Conservation (phyloP, 2,888 invertebrate genomes). For the Heliconius aoede region DNA sequence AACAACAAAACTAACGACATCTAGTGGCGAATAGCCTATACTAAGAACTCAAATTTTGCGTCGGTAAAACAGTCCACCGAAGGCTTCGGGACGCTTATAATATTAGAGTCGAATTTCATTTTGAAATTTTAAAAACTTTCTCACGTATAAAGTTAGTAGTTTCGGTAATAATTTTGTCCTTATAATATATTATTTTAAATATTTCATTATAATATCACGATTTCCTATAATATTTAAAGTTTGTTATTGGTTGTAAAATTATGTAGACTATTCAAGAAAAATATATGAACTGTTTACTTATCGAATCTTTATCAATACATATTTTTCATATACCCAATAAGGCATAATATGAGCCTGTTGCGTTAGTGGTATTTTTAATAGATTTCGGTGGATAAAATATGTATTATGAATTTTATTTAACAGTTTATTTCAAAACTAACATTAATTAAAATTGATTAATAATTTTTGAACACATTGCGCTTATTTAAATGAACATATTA, state of each 20-base stretch:
- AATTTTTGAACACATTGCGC: not conserved
- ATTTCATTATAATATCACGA: not conserved
- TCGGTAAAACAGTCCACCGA: slow-evolving; percentile 67
- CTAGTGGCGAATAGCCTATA: slow-evolving; percentile 61
- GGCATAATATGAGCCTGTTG: not conserved
- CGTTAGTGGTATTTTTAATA: not conserved
- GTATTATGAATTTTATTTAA: not conserved
- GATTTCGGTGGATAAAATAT: not conserved
- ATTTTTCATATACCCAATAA: too few species aligned
- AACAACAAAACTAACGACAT: slow-evolving; percentile 56
- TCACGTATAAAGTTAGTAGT: not conserved
- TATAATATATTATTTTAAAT: not conserved
- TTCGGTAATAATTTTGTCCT: not conserved
- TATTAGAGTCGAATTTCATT: not conserved
- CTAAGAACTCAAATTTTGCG: slow-evolving; percentile 41
- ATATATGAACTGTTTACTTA: not conserved
- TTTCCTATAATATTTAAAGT: not conserved
- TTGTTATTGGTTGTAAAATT: not conserved
- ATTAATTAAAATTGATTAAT: not conserved
- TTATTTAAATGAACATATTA: slow-evolving; percentile 5
- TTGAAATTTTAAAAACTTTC: slow-evolving; percentile 5
- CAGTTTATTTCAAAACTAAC: not conserved
- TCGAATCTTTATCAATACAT: not conserved
- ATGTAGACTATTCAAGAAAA: too few species aligned
- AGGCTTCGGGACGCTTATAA: slow-evolving; percentile 54